phyloP scores from a whole-genome alignment of 2,888 invertebrate genomes.

The Uloborus plumipes region DNA sequence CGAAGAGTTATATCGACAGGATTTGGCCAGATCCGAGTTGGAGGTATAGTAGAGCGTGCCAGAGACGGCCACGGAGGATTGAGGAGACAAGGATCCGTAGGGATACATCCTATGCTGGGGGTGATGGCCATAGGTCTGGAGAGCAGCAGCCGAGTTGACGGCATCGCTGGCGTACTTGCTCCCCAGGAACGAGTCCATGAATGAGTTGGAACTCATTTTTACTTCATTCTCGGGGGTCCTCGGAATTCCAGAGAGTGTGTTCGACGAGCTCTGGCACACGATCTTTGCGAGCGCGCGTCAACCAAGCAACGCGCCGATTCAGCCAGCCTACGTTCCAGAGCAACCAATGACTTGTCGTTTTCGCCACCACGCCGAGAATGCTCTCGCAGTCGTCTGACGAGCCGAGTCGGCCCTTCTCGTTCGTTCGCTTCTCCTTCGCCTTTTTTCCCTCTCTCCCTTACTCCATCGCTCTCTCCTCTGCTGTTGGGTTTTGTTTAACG shows the following conservation, averaged over 20 bases:
- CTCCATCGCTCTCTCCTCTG: background rate
- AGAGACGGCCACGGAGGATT: constrained; percentile 78
- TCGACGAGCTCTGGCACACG: background rate
- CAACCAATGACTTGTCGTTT: constrained; percentile 66
- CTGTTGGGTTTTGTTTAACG: constrained; percentile 61
- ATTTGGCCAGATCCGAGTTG: constrained; percentile 80
- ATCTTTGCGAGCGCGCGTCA: constrained; percentile 44
- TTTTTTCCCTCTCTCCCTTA: constrained; percentile 11
- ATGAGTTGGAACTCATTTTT: constrained; percentile 92
- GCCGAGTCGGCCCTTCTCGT: constrained; percentile 24
- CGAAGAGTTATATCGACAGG: constrained; percentile 79
- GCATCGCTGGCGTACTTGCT: constrained; percentile 87
- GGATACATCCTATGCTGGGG: constrained; percentile 86
- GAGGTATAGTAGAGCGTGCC: constrained; percentile 74
- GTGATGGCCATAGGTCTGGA: constrained; percentile 72
- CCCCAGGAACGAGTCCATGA: constrained; percentile 94
- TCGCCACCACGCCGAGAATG: constrained; percentile 58
- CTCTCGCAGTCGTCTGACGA: constrained; percentile 14
- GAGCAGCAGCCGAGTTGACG: constrained; percentile 74
- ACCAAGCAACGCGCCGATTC: constrained; percentile 66
- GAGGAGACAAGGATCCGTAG: constrained; percentile 84
- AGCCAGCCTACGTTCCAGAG: constrained; percentile 55
- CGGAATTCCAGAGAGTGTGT: constrained; percentile 8
- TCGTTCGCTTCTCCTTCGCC: constrained; percentile 27
- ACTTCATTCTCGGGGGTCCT: constrained; percentile 67